A percentile compares a stretch with the other conserved stretches of the same genome.
phyloP scores from a whole-genome alignment of 2,888 invertebrate species.

The Ectobius pallidus region DNA sequence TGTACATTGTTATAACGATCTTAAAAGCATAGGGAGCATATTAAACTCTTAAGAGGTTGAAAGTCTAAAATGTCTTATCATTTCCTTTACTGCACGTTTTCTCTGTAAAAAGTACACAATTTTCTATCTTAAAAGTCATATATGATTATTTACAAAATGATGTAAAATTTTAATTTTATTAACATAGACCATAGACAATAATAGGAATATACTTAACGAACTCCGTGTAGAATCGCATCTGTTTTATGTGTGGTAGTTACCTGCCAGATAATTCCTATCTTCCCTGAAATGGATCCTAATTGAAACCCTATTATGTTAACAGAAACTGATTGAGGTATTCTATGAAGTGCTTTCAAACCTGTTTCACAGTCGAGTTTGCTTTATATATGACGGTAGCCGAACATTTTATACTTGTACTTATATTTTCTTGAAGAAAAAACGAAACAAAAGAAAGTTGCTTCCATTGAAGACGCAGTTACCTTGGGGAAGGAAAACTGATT shows the following conservation, averaged over 20 bases:
- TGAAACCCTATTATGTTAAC: conserved; percentile 6
- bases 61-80: too few species aligned
- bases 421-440: neutral
- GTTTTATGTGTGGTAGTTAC: neutral
- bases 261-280: neutral
- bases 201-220: too few species aligned
- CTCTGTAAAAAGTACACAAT: too few species aligned
- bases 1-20: too few species aligned
- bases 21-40: too few species aligned
- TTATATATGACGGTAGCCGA: neutral
- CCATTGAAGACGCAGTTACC: conserved; percentile 4
- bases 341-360: neutral
- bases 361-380: neutral
- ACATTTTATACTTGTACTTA: neutral
- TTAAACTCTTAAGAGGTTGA: too few species aligned
- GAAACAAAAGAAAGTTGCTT: conserved; percentile 5
- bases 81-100: too few species aligned
- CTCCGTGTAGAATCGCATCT: too few species aligned
- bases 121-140: too few species aligned
- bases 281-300: conserved; percentile 15
- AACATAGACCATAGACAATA: too few species aligned
- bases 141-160: too few species aligned
- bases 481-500: neutral
- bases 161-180: too few species aligned
- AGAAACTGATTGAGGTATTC: conserved; percentile 9